Conservation (phyloP, 2,888 invertebrate genomes). For the Rhaphigaster nebulosa region DNA sequence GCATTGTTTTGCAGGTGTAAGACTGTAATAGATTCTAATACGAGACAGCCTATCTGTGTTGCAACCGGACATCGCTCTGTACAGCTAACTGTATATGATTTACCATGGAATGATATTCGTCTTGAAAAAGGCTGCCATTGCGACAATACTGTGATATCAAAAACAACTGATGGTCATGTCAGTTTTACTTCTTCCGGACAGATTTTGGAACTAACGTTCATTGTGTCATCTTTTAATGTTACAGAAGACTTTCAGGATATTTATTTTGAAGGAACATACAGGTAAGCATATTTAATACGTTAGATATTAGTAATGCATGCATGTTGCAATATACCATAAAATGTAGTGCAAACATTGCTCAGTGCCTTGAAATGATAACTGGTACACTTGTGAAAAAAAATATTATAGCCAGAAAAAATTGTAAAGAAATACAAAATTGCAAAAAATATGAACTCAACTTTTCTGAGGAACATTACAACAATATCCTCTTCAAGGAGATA, state of each 20-base stretch:
- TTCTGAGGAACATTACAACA: background rate
- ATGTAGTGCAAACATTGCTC: background rate
- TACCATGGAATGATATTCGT: conserved; percentile 80
- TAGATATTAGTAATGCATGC: conserved; percentile 72
- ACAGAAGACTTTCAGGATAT: conserved; percentile 86
- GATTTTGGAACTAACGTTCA: conserved; percentile 82
- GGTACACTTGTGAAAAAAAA: background rate
- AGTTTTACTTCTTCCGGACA: conserved; percentile 77
- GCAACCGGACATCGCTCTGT: conserved; percentile 67
- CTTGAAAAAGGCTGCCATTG: conserved; percentile 82
- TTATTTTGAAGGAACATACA: conserved; percentile 80
- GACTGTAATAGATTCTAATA: conserved; percentile 81
- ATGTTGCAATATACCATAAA: background rate
- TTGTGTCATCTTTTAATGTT: conserved; percentile 80
- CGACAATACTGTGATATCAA: conserved; percentile 75
- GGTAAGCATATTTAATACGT: conserved; percentile 68
- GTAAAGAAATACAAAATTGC: background rate
- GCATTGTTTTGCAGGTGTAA: conserved; percentile 72
- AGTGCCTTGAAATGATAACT: background rate
- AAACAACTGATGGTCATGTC: conserved; percentile 72
- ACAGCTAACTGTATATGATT: conserved; percentile 76
- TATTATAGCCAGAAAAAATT: background rate
- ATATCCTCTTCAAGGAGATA: background rate
- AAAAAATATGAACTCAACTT: background rate
- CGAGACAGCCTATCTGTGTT: conserved; percentile 76